Base-by-base conservation (phyloP, 2,113 vertebrate species). In the Oenanthe oenanthe region DNA sequence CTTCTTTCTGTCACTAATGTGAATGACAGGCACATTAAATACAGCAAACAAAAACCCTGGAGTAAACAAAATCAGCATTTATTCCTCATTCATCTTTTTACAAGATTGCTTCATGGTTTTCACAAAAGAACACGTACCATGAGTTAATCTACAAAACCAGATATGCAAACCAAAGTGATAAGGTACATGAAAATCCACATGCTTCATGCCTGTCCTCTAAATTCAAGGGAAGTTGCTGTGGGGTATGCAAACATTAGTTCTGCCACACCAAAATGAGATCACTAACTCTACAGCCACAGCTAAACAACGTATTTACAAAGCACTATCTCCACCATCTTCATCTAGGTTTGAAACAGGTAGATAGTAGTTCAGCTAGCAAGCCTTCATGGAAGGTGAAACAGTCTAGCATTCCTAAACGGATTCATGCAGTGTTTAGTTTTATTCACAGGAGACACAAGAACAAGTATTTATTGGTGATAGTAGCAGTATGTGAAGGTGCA, bases 321-420 rank as follows among this genome's bases (percentile, higher is more conserved):
- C 7, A 13, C 60, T 70, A 20, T 16, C 54, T 68, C 32, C 57
- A 38, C 66, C 57, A 89, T 76, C 75, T 70, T 85, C 58, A 47
- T 45, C 92, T 88, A 77, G 36, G 71, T 78, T 92, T 76, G 50
- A 72, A 93, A 84, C 34, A 95, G 66, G 65, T 94, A 87, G 78
- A 32, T 85, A 82, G 76, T 29, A 51, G 51, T 87, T 96, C 91
- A 78, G 72, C 70, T 82, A 93, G 62, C 89, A 93, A 95, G 93
- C 96, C 98, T 98, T 98, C 97, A 96, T 22, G 87, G 97, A 98
- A 98, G 97, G 97, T 97, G 96, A 97, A 95, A 91, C 60, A 81
- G 38, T 53, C 86, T 90, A 79, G 85, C 4, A 82, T 89, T 60
- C 88, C 94, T 96, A 95, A 77, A 71, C 0, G 7, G 83, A 85